Percentiles rank a stretch among this genome's conserved stretches.
Evolutionary conservation across 2,113 vertebrate species (phyloP).

Genomic region (Eublepharis macularius): DNA sequence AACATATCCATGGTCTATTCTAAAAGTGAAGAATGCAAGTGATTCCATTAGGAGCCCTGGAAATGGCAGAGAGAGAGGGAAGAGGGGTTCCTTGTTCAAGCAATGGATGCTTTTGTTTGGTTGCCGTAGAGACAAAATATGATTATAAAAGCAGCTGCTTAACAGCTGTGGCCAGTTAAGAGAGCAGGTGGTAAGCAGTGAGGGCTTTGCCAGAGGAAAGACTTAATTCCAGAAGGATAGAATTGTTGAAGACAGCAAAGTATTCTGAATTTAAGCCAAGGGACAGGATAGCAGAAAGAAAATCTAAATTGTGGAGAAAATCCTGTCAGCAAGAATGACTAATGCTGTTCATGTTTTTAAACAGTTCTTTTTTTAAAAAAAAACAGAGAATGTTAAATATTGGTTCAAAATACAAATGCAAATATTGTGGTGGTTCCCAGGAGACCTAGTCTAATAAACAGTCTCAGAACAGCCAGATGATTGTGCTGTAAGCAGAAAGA

Average conservation of each 20-base stretch:
- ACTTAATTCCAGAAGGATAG: slow-evolving; percentile 34
- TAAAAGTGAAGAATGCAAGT: slow-evolving; percentile 32
- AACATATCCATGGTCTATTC: slow-evolving; percentile 12
- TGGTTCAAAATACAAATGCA: not conserved
- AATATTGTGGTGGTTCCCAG: not conserved
- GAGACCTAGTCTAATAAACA: not conserved
- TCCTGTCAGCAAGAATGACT: not conserved
- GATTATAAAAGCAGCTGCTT: slow-evolving; percentile 54
- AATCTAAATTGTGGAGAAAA: not conserved
- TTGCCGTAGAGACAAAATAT: slow-evolving; percentile 58
- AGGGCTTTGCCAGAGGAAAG: slow-evolving; percentile 26
- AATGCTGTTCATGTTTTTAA: not conserved
- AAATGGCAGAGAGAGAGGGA: slow-evolving; percentile 18
- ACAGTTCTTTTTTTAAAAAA: not conserved
- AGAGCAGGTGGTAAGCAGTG: slow-evolving; percentile 47
- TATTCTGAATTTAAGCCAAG: not conserved
- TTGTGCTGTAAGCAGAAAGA: not conserved
- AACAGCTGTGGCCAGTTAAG: slow-evolving; percentile 51
- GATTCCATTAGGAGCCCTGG: slow-evolving; percentile 4
- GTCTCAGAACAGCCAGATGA: not conserved
- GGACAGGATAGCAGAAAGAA: not conserved
- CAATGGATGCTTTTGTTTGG: slow-evolving; percentile 49
- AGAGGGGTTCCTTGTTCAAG: not conserved
- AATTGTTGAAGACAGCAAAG: slow-evolving; percentile 12
- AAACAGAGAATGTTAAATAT: not conserved